Evolutionary conservation across 1,140 invertebrate genomes (phyloP), one percentile per base, ranked within the genome.

Genomic region (Diorhabda sublineata): DNA sequence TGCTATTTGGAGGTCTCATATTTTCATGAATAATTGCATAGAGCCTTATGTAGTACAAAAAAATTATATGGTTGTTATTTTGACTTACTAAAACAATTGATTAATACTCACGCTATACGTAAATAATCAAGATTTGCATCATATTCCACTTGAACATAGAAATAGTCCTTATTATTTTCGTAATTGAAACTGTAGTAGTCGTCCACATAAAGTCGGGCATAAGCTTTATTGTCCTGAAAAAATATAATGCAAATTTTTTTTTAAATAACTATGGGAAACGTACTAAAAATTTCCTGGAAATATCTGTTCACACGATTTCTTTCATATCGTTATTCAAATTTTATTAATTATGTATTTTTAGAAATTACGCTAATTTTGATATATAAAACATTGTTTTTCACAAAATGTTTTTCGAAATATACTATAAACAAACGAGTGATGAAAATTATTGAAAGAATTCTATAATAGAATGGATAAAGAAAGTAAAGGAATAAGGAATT

Each of bases 131-230:
- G 6, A 6, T 11, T 11, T 26, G n/a, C 7, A 60, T 6, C 8
- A 5, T 11, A 60, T 11, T 26, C 8, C 7, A 11, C n/a, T 11
- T 60, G 8, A 60, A 6, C 7, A 42, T 60, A 60, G 3, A 3
- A 60, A 11, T 60, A 60, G 58, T 60, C 3, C 2, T 62, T n/a
- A 41, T 60, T n/a, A 5, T 62, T 62, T n/a, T 9, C 4, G 7
- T 62, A 62, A 45, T 62, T 45, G 41, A 62, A 62, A 43, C 61
- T 62, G 41, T 9, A 11, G 7, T 8, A 62, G 43, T 62, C 61
- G 42, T 62, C 61, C 43, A 8, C 8, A 42, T 62, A 62, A 7
- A 62, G 9, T 42, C 44, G 8, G 11, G 26, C 61, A 5, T 44
- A 9, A 45, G 61, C 61, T 43, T 5, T 8, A n/a, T 45, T 45